These are phyloP conservation scores for Pecten maximus DNA, from an alignment of 2,888 invertebrate genomes.

Conservation along the genomic window DNA sequence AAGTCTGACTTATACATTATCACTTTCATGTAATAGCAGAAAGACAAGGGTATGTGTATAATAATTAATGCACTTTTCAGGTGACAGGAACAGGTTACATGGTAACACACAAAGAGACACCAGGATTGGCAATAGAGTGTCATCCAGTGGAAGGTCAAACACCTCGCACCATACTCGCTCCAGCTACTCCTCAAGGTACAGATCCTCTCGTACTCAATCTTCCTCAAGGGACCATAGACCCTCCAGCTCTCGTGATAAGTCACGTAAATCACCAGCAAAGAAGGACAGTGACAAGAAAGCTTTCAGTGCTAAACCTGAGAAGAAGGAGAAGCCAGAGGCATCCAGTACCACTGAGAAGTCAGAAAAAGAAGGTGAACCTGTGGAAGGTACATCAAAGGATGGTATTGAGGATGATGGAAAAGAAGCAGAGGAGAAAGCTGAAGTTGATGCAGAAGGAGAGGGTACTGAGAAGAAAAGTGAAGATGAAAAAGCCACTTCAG, in stretches of 20 bases:
- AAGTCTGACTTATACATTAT: too few species aligned
- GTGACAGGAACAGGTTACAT: not conserved
- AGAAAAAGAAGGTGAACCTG: not conserved
- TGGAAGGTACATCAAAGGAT: not conserved
- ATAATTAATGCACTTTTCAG: not conserved
- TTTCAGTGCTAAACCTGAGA: not conserved
- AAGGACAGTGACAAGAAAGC: slow-evolving; percentile 25
- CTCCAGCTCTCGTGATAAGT: not conserved
- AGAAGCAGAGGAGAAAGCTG: not conserved
- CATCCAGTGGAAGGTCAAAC: not conserved
- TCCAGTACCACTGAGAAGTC: not conserved
- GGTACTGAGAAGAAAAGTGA: not conserved
- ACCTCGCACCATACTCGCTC: not conserved
- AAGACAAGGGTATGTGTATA: too few species aligned
- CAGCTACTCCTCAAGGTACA: not conserved
- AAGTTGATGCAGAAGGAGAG: not conserved
- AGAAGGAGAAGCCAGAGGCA: not conserved
- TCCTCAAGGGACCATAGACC: not conserved
- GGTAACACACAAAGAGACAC: not conserved
- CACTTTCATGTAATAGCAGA: too few species aligned
- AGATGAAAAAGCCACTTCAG: not conserved
- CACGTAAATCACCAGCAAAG: not conserved
- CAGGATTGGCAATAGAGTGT: not conserved
- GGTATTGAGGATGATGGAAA: not conserved
- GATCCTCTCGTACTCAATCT: not conserved